Base-by-base conservation (phyloP, 2,888 invertebrate genomes). In the Acronicta aceris region DNA sequence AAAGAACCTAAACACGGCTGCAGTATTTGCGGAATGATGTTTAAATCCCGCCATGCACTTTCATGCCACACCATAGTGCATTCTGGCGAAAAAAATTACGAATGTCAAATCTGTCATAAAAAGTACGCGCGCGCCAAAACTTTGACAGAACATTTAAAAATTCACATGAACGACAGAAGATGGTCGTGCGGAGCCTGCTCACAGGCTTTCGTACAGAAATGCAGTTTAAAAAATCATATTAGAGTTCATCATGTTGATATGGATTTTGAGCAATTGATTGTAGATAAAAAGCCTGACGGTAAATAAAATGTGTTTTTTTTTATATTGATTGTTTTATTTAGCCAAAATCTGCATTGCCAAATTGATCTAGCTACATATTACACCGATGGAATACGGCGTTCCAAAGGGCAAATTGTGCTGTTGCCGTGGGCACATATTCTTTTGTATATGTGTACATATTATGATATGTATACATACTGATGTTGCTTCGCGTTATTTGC, bases 41-140 rank as follows among this genome's bases (percentile, higher is more conserved):
- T 80, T 49, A 65, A 65, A 25, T 59, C 67, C 0, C 61, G 48
- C 2, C 56, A 63, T 2, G 61, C 50, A 0, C 57, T 80, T 0
- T 17, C 48, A 0, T 52, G 58, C 3, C 76, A 76, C 9, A 27
- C 25, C 0, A 58, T 76, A 0, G 79, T 76, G 0, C 76, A 77
- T 45, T 61, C 76, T 0, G 78, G 85, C 0, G 83, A 81, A 5
- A 91, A 89, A 68, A 88, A 89, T 12, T 93, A 84, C 47, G 83
- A 87, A 59, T 94, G 94, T 63, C 81, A 86, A 25, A 71, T 89
- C 0, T 94, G 94, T 65, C 77, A 82, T 17, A 93, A 92, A 54
- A 77, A 69, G 12, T 88, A 81, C 52, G 76, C 76, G 0, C 81
- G 82, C 16, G 59, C 68, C 12, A 80, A 83, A 56, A 81, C 83